phyloP scores from a whole-genome alignment of 2,888 invertebrate genomes.

The Dascillus cervinus region DNA sequence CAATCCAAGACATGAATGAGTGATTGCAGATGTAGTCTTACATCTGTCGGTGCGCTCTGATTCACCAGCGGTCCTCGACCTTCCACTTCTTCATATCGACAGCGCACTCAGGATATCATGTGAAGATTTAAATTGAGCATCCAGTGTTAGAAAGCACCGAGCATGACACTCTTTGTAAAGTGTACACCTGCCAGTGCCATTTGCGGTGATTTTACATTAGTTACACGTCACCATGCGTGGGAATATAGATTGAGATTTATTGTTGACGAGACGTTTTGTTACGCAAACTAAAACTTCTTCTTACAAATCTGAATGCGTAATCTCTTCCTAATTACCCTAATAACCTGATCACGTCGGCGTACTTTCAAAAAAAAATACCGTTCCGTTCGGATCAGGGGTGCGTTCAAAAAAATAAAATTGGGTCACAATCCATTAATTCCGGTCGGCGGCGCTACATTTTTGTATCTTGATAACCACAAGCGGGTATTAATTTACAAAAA shows the following conservation, averaged over 20 bases:
- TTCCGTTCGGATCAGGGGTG: no score
- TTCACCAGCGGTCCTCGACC: slow-evolving; percentile 17
- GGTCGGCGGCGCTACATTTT: no score
- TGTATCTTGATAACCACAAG: no score
- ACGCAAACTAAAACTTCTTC: slow-evolving; percentile 9
- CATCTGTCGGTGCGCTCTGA: slow-evolving; percentile 18
- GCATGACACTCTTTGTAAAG: slow-evolving; percentile 27
- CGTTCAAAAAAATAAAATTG: no score
- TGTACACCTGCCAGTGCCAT: slow-evolving; percentile 24
- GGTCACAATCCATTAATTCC: no score
- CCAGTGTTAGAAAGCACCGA: slow-evolving; percentile 24
- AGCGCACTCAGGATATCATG: slow-evolving; percentile 23
- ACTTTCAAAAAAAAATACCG: no score
- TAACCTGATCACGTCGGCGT: no score
- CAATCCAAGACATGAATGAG: no score
- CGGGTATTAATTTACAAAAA: slow-evolving; percentile 36
- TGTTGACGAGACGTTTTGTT: slow-evolving; percentile 15
- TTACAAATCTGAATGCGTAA: background rate
- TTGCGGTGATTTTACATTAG: slow-evolving; percentile 29
- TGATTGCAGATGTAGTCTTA: no score
- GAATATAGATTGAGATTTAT: slow-evolving; percentile 24
- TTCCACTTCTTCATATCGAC: slow-evolving; percentile 14
- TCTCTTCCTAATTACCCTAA: background rate
- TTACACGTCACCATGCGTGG: slow-evolving; percentile 29
- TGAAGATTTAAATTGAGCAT: slow-evolving; percentile 28